phyloP scores from a whole-genome alignment of 2,888 invertebrate genomes.

The Caenorhabditis sulstoni region DNA sequence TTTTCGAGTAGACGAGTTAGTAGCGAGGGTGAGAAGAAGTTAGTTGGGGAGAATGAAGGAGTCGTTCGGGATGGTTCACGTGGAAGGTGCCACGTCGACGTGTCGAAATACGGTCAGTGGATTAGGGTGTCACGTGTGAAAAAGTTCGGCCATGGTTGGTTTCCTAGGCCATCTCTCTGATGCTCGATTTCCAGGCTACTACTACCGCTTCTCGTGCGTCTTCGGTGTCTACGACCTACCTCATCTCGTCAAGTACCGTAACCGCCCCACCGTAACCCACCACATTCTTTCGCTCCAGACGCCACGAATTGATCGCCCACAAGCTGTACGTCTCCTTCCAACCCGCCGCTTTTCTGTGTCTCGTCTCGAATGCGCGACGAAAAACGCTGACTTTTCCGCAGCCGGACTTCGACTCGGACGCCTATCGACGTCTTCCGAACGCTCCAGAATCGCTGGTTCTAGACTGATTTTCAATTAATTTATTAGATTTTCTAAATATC shows the following conservation, averaged over 20 bases:
- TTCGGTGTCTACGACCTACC: slow-evolving; percentile 57
- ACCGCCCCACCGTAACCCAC: not conserved
- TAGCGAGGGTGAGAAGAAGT: not conserved
- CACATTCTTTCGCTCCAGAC: slow-evolving; percentile 10
- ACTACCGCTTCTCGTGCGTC: slow-evolving; percentile 54
- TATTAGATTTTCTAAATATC: too few species aligned
- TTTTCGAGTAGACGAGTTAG: not conserved
- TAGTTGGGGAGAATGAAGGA: too few species aligned
- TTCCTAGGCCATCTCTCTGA: not conserved
- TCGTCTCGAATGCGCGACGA: slow-evolving; percentile 33
- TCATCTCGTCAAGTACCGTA: slow-evolving; percentile 26
- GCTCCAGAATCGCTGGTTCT: not conserved
- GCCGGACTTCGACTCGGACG: slow-evolving; percentile 4
- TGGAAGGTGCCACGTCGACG: too few species aligned
- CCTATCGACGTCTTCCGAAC: slow-evolving; percentile 5
- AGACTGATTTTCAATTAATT: too few species aligned
- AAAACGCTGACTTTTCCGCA: slow-evolving; percentile 12
- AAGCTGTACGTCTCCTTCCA: slow-evolving; percentile 62
- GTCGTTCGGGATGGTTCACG: too few species aligned
- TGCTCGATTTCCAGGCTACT: slow-evolving; percentile 48
- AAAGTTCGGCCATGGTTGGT: too few species aligned
- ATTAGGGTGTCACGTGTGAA: not conserved
- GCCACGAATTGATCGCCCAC: slow-evolving; percentile 60
- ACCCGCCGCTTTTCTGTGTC: slow-evolving; percentile 61
- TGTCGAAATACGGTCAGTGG: too few species aligned